These are phyloP conservation scores for Onychomys arenicola DNA, from an alignment of 2,797 vertebrate species.

Conservation along the genomic window DNA sequence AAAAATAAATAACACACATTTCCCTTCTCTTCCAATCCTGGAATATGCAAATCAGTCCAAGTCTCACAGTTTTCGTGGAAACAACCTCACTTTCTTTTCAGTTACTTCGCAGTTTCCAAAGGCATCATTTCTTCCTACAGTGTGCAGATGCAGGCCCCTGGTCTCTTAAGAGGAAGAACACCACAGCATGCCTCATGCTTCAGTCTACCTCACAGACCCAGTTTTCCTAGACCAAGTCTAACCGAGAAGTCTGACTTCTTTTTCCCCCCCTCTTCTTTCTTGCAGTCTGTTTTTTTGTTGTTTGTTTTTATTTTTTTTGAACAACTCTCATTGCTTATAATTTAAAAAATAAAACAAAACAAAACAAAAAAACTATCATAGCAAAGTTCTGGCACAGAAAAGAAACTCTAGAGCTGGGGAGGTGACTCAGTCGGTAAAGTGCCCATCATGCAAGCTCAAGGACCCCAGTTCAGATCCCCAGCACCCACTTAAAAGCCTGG, in stretches of 20 bases:
- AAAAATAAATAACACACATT: background rate
- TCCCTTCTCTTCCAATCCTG: background rate
- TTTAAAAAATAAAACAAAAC: background rate
- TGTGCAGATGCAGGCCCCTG: conserved; percentile 2
- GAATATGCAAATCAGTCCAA: conserved; percentile 28
- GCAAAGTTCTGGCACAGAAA: background rate
- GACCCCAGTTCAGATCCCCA: background rate
- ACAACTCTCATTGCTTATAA: background rate
- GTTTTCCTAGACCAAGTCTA: conserved; percentile 24
- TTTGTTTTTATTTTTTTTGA: background rate
- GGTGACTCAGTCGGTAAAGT: background rate
- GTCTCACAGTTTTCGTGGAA: conserved; percentile 68
- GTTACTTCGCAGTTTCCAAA: conserved; percentile 72
- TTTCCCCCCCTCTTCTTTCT: background rate
- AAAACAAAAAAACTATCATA: background rate
- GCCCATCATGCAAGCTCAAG: background rate
- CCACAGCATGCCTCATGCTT: background rate
- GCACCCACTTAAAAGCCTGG: background rate
- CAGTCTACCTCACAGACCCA: background rate
- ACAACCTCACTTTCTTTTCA: conserved; percentile 72
- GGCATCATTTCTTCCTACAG: conserved; percentile 58
- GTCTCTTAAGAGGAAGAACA: conserved; percentile 35
- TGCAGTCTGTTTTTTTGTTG: background rate
- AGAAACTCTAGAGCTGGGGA: background rate
- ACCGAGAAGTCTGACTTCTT: background rate